Percentiles rank a stretch among this genome's conserved stretches.
Evolutionary conservation across 2,797 vertebrate genomes (phyloP).

Genomic region (Takifugu ocellatus): DNA sequence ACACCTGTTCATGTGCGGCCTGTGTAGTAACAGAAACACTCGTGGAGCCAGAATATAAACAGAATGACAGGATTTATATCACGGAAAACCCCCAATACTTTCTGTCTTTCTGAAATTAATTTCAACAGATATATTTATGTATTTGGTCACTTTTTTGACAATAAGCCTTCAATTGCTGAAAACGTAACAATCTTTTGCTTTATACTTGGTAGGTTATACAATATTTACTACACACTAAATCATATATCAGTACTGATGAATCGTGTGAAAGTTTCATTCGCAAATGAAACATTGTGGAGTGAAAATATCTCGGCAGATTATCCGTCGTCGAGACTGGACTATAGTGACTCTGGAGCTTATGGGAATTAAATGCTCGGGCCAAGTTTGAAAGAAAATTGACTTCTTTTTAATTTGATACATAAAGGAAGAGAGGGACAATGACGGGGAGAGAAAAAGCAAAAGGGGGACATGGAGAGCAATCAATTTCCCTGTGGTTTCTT

Average conservation of each 20-base stretch:
- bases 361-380: slow-evolving; percentile 51
- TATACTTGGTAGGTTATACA: no score
- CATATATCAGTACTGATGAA: no score
- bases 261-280: not conserved
- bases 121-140: no score
- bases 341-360: slow-evolving; percentile 7
- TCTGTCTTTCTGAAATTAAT: no score
- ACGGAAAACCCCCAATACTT: no score
- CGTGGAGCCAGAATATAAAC: slow-evolving; percentile 1
- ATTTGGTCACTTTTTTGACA: no score
- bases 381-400: slow-evolving; percentile 73
- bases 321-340: not conserved
- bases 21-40: slow-evolving; percentile 8
- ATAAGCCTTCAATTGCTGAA: no score
- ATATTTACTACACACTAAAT: no score
- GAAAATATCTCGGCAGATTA: not conserved
- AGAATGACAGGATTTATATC: no score
- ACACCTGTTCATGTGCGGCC: slow-evolving; percentile 31
- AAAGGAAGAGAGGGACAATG: slow-evolving; percentile 54
- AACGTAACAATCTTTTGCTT: no score
- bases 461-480: slow-evolving; percentile 63
- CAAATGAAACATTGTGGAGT: slow-evolving; percentile 7
- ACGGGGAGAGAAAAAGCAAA: slow-evolving; percentile 42
- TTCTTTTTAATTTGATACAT: slow-evolving; percentile 57
- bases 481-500: slow-evolving; percentile 77